These are phyloP conservation scores for Dicentrarchus labrax DNA, from an alignment of 2,113 vertebrate species.

Conservation along the genomic window DNA sequence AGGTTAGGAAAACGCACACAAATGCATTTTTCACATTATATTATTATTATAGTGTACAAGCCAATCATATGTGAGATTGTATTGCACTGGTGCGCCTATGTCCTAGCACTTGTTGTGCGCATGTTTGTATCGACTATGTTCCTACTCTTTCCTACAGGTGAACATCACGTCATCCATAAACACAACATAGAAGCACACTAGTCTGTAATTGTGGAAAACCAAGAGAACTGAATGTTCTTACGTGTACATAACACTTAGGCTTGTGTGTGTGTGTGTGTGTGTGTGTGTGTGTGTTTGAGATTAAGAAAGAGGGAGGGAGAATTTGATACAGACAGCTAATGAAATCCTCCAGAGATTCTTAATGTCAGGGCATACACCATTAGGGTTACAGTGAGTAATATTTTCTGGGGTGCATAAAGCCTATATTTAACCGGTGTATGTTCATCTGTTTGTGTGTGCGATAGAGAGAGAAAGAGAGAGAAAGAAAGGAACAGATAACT, in stretches of 20 bases:
- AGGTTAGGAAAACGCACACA: conserved; percentile 87
- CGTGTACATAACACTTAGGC: conserved; percentile 8
- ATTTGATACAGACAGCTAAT: conserved; percentile 47
- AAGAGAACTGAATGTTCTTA: conserved; percentile 40
- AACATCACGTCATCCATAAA: conserved; percentile 36
- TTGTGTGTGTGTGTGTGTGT: neutral
- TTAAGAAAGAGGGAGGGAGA: neutral
- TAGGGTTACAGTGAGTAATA: conserved; percentile 1
- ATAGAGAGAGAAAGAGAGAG: too few species aligned
- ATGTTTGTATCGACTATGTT: neutral
- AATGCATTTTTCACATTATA: conserved; percentile 23
- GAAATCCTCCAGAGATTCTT: conserved; percentile 20
- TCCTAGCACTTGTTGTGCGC: neutral
- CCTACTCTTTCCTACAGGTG: conserved; percentile 27
- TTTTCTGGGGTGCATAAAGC: neutral
- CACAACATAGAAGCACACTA: conserved; percentile 1
- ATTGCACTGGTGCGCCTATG: neutral
- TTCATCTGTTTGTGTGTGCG: neutral
- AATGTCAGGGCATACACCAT: conserved; percentile 4
- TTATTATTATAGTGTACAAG: too few species aligned
- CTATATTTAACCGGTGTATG: conserved; percentile 29
- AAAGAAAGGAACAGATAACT: neutral
- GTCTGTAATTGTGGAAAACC: conserved; percentile 57
- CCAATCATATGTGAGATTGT: conserved; percentile 21
- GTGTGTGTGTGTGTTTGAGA: neutral